phyloP scores from a whole-genome alignment of 2,113 vertebrate species.

The Arizona elegans region DNA sequence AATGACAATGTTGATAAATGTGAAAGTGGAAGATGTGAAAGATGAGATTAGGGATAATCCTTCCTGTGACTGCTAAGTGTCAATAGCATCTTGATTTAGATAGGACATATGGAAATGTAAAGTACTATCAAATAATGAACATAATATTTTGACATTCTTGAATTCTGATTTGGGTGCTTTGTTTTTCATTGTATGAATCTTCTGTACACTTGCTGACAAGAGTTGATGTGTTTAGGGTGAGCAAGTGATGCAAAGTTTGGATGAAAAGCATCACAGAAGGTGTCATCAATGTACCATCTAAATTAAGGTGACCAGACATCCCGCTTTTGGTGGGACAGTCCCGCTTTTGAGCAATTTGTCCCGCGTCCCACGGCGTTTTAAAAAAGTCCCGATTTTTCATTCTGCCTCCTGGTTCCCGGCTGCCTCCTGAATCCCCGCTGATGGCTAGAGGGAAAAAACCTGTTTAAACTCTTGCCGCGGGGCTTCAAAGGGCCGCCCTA shows the following conservation, averaged over 20 bases:
- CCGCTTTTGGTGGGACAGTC: no score
- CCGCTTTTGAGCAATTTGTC: no score
- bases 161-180: background rate
- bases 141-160: background rate
- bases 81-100: background rate
- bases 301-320: no score
- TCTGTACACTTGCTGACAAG: background rate
- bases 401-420: no score
- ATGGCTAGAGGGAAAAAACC: no score
- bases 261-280: background rate
- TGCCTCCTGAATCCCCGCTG: no score
- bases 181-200: background rate
- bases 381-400: no score
- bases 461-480: no score
- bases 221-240: background rate
- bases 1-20: background rate
- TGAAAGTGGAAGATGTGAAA: background rate
- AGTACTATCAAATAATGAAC: background rate
- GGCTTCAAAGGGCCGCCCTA: no score
- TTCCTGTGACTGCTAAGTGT: background rate
- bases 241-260: background rate
- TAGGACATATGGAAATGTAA: background rate
- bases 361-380: no score
- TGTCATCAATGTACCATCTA: background rate
- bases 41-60: background rate